Base-by-base conservation (phyloP, 2,888 invertebrate genomes). In the Eurois occulta region DNA sequence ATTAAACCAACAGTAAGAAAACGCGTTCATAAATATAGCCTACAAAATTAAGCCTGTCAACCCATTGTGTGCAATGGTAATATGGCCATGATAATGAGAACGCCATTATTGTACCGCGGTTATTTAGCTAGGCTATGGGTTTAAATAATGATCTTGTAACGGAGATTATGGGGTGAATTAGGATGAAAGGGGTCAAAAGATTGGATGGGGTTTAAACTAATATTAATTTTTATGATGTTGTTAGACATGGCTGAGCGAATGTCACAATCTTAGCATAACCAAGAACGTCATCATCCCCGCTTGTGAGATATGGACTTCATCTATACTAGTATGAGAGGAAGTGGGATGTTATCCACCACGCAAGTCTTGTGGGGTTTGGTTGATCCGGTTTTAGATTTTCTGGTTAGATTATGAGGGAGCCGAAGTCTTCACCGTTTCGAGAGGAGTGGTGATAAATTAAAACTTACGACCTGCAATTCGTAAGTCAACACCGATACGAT, bases 1-100 rank as follows among this genome's bases (percentile, higher is more conserved):
- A 92, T 91, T 91, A 93, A 91, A 87, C 89, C 83, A 73, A 65
- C 41, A 41, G 65, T 41, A 84, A 90, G 90, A 88, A 91, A 85
- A 81, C 80, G 87, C 85, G 83, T 55, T 75, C 58, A 81, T 86
- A 86, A 89, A 89, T 87, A 88, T 74, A 82, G 87, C 80, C 83
- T 83, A 78, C 77, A 80, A 84, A 87, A 89, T 86, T 84, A 89
- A 85, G 84, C 74, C 81, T 75, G 77, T 70, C 81, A 73, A 71
- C 60, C 81, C 71, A 89, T 88, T 89, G 89, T 85, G 58, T 62
- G 65, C 66, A 69, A 62, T 76, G 46, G 67, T 81, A 76, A 81
- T 85, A 81, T 82, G 70, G 71, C 72, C 60, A 66, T 77, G 67
- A 67, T 80, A 78, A 69, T 83, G 58, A 69, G 69, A 65, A 78